Percentiles rank a stretch among this genome's conserved stretches.
Evolutionary conservation across 2,113 vertebrate genomes (phyloP).

Genomic region (Leuciscus idus): DNA sequence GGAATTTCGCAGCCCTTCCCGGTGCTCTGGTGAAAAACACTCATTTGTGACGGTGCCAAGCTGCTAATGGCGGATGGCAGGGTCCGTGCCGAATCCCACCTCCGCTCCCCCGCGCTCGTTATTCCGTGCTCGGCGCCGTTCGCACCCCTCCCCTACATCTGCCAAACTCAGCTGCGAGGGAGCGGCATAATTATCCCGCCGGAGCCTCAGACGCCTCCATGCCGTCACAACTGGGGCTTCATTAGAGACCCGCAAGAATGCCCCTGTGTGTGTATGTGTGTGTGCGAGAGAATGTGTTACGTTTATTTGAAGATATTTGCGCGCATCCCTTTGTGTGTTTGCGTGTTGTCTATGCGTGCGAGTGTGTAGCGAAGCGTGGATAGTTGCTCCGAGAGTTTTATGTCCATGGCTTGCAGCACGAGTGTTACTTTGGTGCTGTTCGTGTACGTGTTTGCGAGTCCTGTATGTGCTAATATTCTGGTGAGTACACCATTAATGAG

Average conservation of each 20-base stretch:
- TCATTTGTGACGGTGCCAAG: conserved; percentile 93
- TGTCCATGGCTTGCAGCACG: conserved; percentile 45
- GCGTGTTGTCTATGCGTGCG: conserved; percentile 36
- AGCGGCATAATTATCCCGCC: conserved; percentile 99
- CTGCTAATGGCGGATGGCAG: conserved; percentile 95
- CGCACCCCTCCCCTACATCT: conserved; percentile 97
- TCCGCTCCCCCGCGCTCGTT: conserved; percentile 77
- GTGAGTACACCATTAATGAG: conserved; percentile 58
- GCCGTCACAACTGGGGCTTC: conserved; percentile 98
- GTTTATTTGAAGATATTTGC: conserved; percentile 37
- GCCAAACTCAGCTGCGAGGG: conserved; percentile 99
- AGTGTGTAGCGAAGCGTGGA: conserved; percentile 52
- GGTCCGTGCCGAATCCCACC: conserved; percentile 85
- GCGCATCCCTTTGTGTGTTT: conserved; percentile 42
- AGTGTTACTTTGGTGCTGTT: conserved; percentile 24
- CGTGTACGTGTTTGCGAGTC: conserved; percentile 15
- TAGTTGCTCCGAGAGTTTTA: conserved; percentile 55
- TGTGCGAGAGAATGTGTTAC: conserved; percentile 40
- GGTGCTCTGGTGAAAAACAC: conserved; percentile 81
- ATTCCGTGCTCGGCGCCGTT: conserved; percentile 81
- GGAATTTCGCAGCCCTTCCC: conserved; percentile 87
- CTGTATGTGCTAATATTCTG: conserved; percentile 47
- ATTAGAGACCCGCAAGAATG: conserved; percentile 93
- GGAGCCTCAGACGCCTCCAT: conserved; percentile 88
- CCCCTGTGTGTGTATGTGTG: conserved; percentile 66